phyloP scores from a whole-genome alignment of 2,888 invertebrate genomes.

The Chymomyza procnemis region DNA sequence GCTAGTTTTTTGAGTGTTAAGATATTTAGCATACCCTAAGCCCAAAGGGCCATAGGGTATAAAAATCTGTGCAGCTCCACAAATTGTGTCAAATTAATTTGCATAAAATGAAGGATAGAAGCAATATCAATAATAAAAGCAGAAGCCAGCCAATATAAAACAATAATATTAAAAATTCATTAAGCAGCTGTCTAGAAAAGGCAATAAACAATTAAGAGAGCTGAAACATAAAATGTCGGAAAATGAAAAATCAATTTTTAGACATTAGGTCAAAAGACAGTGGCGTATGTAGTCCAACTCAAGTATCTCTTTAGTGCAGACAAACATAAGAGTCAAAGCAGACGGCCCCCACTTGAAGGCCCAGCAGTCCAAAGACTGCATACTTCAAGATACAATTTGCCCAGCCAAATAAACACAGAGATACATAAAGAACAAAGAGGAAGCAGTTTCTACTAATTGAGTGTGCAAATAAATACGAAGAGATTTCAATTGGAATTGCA shows the following conservation, averaged over 20 bases:
- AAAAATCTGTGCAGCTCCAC: slow-evolving; percentile 21
- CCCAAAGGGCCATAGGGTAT: too few species aligned
- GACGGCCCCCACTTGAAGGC: background rate
- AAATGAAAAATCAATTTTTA: slow-evolving; percentile 55
- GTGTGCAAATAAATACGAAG: slow-evolving; percentile 62
- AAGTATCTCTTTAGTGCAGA: background rate
- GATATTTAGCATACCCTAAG: too few species aligned
- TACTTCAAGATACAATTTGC: background rate
- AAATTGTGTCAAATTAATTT: slow-evolving; percentile 63
- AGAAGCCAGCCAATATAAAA: background rate
- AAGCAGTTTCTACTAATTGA: slow-evolving; percentile 53
- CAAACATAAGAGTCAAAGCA: background rate
- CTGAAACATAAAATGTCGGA: slow-evolving; percentile 28
- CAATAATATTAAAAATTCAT: slow-evolving; percentile 59
- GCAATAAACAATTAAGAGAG: slow-evolving; percentile 51
- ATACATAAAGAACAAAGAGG: slow-evolving; percentile 29
- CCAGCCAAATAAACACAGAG: slow-evolving; percentile 52
- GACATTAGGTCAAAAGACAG: slow-evolving; percentile 31
- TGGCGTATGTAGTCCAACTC: background rate
- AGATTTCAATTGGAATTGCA: background rate
- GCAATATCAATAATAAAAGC: background rate
- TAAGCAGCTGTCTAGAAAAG: slow-evolving; percentile 33
- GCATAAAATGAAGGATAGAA: slow-evolving; percentile 25
- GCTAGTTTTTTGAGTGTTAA: too few species aligned
- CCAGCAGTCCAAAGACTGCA: background rate